Evolutionary conservation across 2,888 invertebrate species (phyloP), one percentile per base, ranked within the genome.

Genomic region (Gibbula magus): DNA sequence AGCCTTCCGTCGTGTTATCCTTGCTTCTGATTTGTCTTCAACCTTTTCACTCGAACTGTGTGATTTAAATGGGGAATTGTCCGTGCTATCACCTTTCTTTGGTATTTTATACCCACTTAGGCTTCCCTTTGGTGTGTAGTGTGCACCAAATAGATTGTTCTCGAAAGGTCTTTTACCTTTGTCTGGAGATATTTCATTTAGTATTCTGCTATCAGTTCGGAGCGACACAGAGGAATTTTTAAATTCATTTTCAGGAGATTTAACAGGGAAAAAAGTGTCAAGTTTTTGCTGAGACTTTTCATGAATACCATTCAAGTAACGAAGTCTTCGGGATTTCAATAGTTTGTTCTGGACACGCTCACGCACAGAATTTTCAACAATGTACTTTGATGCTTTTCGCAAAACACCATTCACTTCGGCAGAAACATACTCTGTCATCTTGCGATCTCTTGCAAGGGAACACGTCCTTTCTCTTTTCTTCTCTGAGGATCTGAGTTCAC

Each of bases 101-200:
- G 84, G 83, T 76, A 82, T 86, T 78, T 80, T 84, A 73, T 83
- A 85, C 32, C 78, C 81, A 77, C 80, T 84, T 20, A 86, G 56
- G 35, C 82, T 84, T 18, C 79, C 82, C 74, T 79, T 80, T 18
- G 85, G 83, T 8, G 84, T 82, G n/a, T 74, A 78, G 25, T 83
- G 82, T 5, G 79, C 82, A 35, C 83, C 82, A 75, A 81, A 86
- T 54, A 83, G 54, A 53, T 79, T 84, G 61, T 84, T 84, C 54
- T 81, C 80, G 16, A 82, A 66, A 13, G 79, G 81, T 29, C 86
- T 78, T 25, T 86, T 84, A 61, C 87, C 76, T 70, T 79, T 84
- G 3, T 85, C 84, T 2, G 88, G 88, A 10, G 87, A 87, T 16
- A 87, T 84, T 66, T 88, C 86, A 82, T 88, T 85, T n/a, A 88